Percentiles rank a stretch among this genome's conserved stretches.
Evolutionary conservation across 2,113 vertebrate species (phyloP).

Genomic region (Dinomys branickii): DNA sequence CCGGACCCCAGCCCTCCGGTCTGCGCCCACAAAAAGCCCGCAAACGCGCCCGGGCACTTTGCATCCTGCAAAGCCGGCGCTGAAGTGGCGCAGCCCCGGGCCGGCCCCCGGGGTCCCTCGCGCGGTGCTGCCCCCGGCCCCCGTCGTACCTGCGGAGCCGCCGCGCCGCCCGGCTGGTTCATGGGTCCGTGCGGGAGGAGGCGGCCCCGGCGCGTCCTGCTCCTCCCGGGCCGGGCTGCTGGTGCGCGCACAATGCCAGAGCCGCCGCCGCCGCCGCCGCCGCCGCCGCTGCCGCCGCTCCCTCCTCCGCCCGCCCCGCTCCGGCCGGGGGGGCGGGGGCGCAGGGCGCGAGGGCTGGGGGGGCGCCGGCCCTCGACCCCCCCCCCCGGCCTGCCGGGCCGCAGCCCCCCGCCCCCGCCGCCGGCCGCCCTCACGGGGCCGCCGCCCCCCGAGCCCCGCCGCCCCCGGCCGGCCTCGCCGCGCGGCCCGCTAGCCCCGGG

Average conservation of each 20-base stretch:
- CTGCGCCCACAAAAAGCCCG: constrained; percentile 72
- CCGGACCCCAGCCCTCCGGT: constrained; percentile 46
- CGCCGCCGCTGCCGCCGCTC: too few relatives aligned
- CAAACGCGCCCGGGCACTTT: constrained; percentile 69
- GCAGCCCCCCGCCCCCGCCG: constrained; percentile 68
- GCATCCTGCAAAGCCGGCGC: constrained; percentile 61
- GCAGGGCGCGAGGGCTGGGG: constrained; percentile 61
- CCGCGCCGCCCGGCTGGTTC: constrained; percentile 80
- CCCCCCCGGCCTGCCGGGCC: constrained; percentile 67
- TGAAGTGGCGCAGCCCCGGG: constrained; percentile 70
- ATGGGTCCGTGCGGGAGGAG: constrained; percentile 80
- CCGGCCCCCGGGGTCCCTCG: constrained; percentile 62
- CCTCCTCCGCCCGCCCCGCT: constrained; percentile 60
- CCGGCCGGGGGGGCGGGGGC: constrained; percentile 74
- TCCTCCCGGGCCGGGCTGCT: constrained; percentile 78
- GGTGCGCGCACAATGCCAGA: constrained; percentile 78
- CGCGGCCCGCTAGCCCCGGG: constrained; percentile 70
- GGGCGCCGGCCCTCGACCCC: constrained; percentile 43
- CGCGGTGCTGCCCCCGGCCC: constrained; percentile 59
- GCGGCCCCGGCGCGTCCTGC: constrained; percentile 80
- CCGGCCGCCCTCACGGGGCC: constrained; percentile 67
- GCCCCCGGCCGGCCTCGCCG: constrained; percentile 73
- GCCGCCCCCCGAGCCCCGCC: constrained; percentile 70
- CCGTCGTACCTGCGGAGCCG: constrained; percentile 78
- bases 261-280: constrained; percentile 50